Evolutionary conservation across 2,888 invertebrate species (phyloP), one percentile per base, ranked within the genome.

Genomic region (Drosophila mulleri): DNA sequence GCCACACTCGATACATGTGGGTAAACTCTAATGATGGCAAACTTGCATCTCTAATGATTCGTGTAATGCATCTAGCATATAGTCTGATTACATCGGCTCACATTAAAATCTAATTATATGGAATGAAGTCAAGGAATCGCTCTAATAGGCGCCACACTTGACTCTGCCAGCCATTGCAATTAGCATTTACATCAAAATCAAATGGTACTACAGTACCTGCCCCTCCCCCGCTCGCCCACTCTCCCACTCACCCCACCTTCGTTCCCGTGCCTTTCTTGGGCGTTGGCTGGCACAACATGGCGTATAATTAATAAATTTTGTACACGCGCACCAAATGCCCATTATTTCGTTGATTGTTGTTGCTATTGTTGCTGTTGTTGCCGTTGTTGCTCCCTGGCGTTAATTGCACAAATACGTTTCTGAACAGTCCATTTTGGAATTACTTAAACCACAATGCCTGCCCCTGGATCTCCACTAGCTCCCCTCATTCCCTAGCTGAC

Each of bases 341-440:
- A 78, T 78, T 77, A 77, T 77, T 78, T 66, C 54, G 78, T 65
- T 63, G 57, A 50, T 69, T 57, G 42, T 66, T 42, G 39, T 45
- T 62, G 50, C 16, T 62, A 48, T 16, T 50, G 41, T 29, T 56
- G 26, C 12, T 50, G 45, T 12, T 50, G 41, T n/a, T 52, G 26
- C 16, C 47, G 44, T 16, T 64, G 45, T 39, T 66, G 41, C 41
- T 68, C 53, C 42, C 67, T 67, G 83, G 82, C 89, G 84, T 89
- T 86, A 89, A 89, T 86, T 86, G 88, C 87, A 83, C 54, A 89
- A 86, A 89, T 87, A 78, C 84, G 82, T 83, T 88, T 88, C 77
- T 77, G 87, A 88, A 56, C 87, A 85, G 78, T 83, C 76, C 75
- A 75, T 69, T 78, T 72, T 72, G 78, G 78, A 75, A 81, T 75